Evolutionary conservation across 1,140 invertebrate species (phyloP).

Genomic region (Dinothrombium tinctorium): DNA sequence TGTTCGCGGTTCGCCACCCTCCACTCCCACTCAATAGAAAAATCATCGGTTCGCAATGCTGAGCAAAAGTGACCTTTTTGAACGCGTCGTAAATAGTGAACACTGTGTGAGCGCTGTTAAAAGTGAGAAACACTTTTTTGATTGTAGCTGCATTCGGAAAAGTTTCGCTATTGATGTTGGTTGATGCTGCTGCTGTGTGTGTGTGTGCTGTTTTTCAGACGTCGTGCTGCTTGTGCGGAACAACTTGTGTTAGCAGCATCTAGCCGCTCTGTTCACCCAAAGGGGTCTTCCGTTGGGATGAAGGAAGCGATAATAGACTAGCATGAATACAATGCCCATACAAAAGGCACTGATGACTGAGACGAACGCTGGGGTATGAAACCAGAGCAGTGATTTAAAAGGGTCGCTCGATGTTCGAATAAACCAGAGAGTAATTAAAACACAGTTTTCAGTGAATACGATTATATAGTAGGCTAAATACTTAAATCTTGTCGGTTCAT

Average conservation of each 20-base stretch:
- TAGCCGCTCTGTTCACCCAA: conserved; percentile 10
- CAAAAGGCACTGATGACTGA: conserved; percentile 17
- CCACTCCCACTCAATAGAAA: too few relatives aligned
- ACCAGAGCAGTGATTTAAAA: conserved; percentile 12
- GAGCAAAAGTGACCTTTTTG: too few relatives aligned
- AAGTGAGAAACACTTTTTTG: too few relatives aligned
- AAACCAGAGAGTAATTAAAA: conserved; percentile 25
- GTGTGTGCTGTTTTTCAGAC: not conserved
- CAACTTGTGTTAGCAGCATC: conserved; percentile 11
- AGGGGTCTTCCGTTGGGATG: conserved; percentile 10
- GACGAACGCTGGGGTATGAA: conserved; percentile 13
- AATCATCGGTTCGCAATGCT: too few relatives aligned
- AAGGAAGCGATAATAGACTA: conserved; percentile 20
- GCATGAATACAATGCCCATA: conserved; percentile 20
- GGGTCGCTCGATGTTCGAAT: conserved; percentile 8
- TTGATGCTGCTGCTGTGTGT: too few relatives aligned
- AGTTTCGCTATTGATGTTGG: too few relatives aligned
- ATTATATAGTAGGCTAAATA: conserved; percentile 24
- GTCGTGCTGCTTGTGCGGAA: conserved; percentile 8
- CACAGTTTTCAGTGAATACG: conserved; percentile 24
- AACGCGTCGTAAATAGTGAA: too few relatives aligned
- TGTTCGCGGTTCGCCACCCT: too few relatives aligned
- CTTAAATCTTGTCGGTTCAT: conserved; percentile 24
- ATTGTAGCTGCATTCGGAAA: too few relatives aligned
- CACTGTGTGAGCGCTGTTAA: too few relatives aligned